Evolutionary conservation across 1,140 invertebrate species (phyloP).

Genomic region (Brachionus paranguensis): DNA sequence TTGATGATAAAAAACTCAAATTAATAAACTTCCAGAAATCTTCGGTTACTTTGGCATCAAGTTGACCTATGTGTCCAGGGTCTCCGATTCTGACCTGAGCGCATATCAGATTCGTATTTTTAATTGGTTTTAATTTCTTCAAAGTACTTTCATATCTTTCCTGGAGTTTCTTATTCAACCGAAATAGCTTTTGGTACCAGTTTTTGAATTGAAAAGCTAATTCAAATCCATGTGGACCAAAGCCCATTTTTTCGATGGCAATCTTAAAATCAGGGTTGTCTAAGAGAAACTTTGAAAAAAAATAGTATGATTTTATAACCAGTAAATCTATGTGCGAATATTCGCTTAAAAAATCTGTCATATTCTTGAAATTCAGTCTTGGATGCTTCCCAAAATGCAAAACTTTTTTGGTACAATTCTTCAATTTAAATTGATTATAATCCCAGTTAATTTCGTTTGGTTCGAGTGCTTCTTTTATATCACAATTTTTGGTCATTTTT

Average conservation of each 20-base stretch:
- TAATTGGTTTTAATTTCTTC: background rate
- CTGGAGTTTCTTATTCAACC: background rate
- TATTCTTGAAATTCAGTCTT: background rate
- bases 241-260: background rate
- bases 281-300: background rate
- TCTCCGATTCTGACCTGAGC: slow-evolving; percentile 19
- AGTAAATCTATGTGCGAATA: background rate
- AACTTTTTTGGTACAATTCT: background rate
- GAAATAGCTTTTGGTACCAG: background rate
- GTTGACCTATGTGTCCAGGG: background rate
- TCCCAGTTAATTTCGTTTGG: slow-evolving; percentile 3
- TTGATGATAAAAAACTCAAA: background rate
- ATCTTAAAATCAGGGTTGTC: background rate
- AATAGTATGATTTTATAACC: background rate
- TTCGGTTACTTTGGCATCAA: background rate
- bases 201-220: background rate
- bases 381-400: background rate
- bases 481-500: slow-evolving; percentile 28
- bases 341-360: background rate
- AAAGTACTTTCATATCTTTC: background rate
- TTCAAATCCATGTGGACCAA: background rate
- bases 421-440: background rate
- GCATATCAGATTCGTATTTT: background rate
- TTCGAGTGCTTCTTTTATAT: background rate
- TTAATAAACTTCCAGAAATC: background rate